These are phyloP conservation scores for Eidolon helvum DNA, from an alignment of 2,113 vertebrate species.

Conservation along the genomic window DNA sequence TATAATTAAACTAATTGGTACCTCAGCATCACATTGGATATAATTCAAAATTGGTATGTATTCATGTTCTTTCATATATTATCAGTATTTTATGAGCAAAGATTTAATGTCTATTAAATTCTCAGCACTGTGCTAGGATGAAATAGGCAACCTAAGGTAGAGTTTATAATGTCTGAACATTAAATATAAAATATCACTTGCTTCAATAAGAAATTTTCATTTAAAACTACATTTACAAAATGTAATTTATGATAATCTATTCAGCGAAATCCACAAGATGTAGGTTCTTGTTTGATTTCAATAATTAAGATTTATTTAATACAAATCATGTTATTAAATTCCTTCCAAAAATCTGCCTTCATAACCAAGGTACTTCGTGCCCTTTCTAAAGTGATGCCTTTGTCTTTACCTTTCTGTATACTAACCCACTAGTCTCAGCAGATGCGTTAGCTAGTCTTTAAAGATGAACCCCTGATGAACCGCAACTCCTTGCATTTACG, in stretches of 20 bases:
- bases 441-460: rapidly evolving
- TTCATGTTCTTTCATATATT: background rate
- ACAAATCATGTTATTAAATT: background rate
- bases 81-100: background rate
- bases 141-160: background rate
- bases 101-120: background rate
- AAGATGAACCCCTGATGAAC: background rate
- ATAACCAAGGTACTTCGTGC: background rate
- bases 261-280: background rate
- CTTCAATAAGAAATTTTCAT: slow-evolving; percentile 21
- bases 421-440: background rate
- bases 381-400: background rate
- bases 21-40: background rate
- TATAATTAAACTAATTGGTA: background rate
- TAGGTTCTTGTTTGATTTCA: background rate
- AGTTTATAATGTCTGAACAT: background rate
- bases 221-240: background rate
- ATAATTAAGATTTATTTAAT: background rate
- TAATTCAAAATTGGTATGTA: background rate
- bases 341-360: background rate
- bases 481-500: rapidly evolving
- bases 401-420: background rate
- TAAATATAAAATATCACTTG: background rate
- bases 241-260: background rate
- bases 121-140: background rate